Evolutionary conservation across 1,140 invertebrate species (phyloP).

Genomic region (Drosophila asahinai): DNA sequence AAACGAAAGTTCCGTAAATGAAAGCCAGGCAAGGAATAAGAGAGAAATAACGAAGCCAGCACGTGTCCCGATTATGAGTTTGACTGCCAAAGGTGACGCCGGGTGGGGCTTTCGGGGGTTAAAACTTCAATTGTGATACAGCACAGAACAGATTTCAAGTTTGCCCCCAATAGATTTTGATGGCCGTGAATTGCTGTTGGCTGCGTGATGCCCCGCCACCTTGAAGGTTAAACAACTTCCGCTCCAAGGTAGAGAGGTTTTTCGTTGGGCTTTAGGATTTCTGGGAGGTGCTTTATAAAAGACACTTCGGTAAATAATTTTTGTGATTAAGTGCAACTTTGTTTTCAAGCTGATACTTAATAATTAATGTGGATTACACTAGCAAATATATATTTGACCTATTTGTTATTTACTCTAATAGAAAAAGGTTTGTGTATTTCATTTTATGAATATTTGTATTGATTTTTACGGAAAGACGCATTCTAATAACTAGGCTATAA

Average conservation of each 20-base stretch:
- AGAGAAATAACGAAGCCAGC: slow-evolving; percentile 75
- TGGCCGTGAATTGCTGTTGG: slow-evolving; percentile 33
- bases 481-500: not conserved
- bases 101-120: slow-evolving; percentile 8
- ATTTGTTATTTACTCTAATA: too few species aligned
- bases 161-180: slow-evolving; percentile 52
- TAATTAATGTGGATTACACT: too few species aligned
- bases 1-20: slow-evolving; percentile 43
- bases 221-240: slow-evolving; percentile 20
- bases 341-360: too few species aligned
- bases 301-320: slow-evolving; percentile 3
- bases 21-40: slow-evolving; percentile 48
- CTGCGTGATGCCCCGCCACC: slow-evolving; percentile 21
- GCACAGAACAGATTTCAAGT: slow-evolving; percentile 38
- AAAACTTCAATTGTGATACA: slow-evolving; percentile 39
- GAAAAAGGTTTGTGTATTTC: not conserved
- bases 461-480: too few species aligned
- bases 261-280: not conserved
- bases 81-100: slow-evolving; percentile 49
- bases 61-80: slow-evolving; percentile 75
- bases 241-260: not conserved
- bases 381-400: too few species aligned
- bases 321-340: not conserved
- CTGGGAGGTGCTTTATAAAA: not conserved
- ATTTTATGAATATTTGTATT: too few species aligned